Percentiles rank a stretch among this genome's conserved stretches.
Evolutionary conservation across 2,797 vertebrate genomes (phyloP).

Genomic region (Crenichthys baileyi): DNA sequence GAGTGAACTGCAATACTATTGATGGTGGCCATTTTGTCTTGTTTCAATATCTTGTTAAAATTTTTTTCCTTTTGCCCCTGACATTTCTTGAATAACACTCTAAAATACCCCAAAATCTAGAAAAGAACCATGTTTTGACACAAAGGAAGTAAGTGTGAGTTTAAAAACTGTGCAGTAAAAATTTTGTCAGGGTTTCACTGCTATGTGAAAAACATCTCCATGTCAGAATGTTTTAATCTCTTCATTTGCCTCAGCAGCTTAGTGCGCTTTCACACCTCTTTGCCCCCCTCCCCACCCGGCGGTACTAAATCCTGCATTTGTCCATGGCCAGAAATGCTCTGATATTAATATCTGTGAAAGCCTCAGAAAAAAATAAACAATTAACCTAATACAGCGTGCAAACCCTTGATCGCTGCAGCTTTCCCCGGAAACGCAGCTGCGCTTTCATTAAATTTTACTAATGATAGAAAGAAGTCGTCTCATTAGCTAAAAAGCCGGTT

Average conservation of each 20-base stretch:
- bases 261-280: constrained; percentile 43
- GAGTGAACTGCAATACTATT: too few relatives aligned
- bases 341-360: constrained; percentile 70
- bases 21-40: neutral
- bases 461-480: constrained; percentile 56
- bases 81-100: neutral
- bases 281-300: neutral
- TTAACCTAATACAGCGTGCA: constrained; percentile 15
- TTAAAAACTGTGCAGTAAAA: neutral
- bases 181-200: constrained; percentile 16
- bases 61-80: too few relatives aligned
- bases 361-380: constrained; percentile 13
- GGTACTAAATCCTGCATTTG: constrained; percentile 49
- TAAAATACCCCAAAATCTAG: neutral
- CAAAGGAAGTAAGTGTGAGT: neutral
- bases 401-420: constrained; percentile 16
- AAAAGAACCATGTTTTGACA: neutral
- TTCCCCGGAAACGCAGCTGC: constrained; percentile 19
- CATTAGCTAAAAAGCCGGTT: constrained; percentile 74
- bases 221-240: constrained; percentile 44
- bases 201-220: constrained; percentile 30
- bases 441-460: constrained; percentile 63
- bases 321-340: constrained; percentile 40
- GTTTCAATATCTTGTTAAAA: neutral
- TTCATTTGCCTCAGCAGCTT: constrained; percentile 39